These are phyloP conservation scores for Zeuzera pyrina DNA, from an alignment of 2,888 invertebrate species.

Conservation along the genomic window DNA sequence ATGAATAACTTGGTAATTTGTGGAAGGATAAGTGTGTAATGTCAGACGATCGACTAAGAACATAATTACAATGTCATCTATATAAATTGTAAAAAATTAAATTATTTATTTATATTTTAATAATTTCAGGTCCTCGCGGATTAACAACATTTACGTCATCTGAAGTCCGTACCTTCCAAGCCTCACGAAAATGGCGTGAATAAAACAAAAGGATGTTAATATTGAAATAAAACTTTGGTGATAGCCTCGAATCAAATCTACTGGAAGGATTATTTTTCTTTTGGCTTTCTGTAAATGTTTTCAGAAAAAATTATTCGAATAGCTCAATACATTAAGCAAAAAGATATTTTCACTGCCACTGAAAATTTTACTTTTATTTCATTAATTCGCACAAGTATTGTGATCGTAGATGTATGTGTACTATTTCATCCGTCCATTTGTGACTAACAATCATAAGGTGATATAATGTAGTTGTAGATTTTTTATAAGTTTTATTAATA, in stretches of 20 bases:
- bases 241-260: too few relatives aligned
- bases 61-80: too few relatives aligned
- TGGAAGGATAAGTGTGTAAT: too few relatives aligned
- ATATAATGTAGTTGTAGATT: neutral
- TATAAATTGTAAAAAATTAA: too few relatives aligned
- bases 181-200: constrained; percentile 60
- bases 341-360: constrained; percentile 39
- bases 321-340: constrained; percentile 30
- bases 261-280: too few relatives aligned
- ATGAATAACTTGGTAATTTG: too few relatives aligned
- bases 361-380: neutral
- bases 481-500: neutral
- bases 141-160: constrained; percentile 63
- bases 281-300: too few relatives aligned
- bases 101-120: neutral
- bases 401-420: neutral
- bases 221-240: too few relatives aligned
- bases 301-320: constrained; percentile 6
- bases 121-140: constrained; percentile 59
- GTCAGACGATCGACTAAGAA: too few relatives aligned
- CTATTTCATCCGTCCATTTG: neutral
- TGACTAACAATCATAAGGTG: neutral
- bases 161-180: constrained; percentile 67
- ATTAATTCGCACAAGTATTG: too few relatives aligned
- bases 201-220: constrained; percentile 25